A percentile compares a stretch with the other conserved stretches of the same genome.
Conservation (phyloP, 2,113 vertebrate genomes). For the Nibea coibor region DNA sequence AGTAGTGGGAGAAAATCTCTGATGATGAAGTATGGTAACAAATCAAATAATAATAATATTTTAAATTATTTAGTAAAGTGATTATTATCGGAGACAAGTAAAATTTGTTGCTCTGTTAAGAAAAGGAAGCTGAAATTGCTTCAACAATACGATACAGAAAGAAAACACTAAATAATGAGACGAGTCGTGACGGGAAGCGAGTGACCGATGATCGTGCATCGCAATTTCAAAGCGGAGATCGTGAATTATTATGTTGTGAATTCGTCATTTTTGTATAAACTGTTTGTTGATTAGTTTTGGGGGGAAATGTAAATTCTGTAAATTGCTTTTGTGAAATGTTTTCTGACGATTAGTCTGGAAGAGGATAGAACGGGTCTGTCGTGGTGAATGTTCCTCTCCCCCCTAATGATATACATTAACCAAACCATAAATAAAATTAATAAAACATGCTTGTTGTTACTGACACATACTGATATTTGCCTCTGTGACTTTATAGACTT, state of each 20-base stretch:
- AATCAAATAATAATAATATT: background rate
- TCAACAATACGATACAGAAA: background rate
- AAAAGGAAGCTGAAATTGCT: background rate
- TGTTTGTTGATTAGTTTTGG: background rate
- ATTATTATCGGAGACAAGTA: background rate
- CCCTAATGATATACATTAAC: too few relatives aligned
- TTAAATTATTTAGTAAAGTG: background rate
- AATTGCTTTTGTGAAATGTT: background rate
- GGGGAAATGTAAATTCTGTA: constrained; percentile 5
- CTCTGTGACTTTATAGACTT: too few relatives aligned
- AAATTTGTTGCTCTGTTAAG: background rate
- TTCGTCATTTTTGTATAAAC: background rate
- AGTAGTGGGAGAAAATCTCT: background rate
- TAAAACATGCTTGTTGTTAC: background rate
- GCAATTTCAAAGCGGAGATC: background rate
- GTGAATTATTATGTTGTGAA: background rate
- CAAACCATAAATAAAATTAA: background rate
- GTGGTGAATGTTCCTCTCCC: background rate
- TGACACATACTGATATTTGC: too few relatives aligned
- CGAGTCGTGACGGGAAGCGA: background rate
- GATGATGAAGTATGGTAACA: background rate
- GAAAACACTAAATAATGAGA: background rate
- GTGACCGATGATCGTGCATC: background rate
- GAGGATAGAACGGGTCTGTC: background rate
- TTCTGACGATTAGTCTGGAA: background rate